Conservation (phyloP, 2,797 vertebrate species). For the Clarias platycephalus region DNA sequence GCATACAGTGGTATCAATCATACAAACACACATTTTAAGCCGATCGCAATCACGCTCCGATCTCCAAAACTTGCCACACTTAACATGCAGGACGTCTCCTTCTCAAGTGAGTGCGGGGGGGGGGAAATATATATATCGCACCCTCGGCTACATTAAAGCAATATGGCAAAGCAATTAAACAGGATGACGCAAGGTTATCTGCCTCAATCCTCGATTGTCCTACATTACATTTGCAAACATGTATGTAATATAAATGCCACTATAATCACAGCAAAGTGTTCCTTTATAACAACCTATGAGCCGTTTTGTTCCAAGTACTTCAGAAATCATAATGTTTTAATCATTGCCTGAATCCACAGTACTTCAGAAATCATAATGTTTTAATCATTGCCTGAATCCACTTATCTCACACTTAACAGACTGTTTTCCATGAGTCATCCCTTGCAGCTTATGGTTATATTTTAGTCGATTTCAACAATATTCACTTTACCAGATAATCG, state of each 20-base stretch:
- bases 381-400: neutral
- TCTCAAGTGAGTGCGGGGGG: neutral
- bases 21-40: constrained; percentile 17
- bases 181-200: neutral
- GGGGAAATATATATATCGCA: neutral
- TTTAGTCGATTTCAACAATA: neutral
- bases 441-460: neutral
- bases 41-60: neutral
- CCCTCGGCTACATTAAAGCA: constrained; percentile 8
- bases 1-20: constrained; percentile 29
- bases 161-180: neutral
- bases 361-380: neutral
- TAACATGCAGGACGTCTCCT: constrained; percentile 4
- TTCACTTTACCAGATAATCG: neutral
- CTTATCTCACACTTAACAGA: neutral
- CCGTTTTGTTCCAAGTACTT: neutral
- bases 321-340: neutral
- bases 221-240: neutral
- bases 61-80: constrained; percentile 7
- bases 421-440: neutral
- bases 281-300: neutral
- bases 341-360: no score
- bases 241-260: neutral
- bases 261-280: neutral
- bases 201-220: neutral